A percentile compares a stretch with the other conserved stretches of the same genome.
phyloP scores from a whole-genome alignment of 2,797 vertebrate species.

The Sciurus vulgaris region DNA sequence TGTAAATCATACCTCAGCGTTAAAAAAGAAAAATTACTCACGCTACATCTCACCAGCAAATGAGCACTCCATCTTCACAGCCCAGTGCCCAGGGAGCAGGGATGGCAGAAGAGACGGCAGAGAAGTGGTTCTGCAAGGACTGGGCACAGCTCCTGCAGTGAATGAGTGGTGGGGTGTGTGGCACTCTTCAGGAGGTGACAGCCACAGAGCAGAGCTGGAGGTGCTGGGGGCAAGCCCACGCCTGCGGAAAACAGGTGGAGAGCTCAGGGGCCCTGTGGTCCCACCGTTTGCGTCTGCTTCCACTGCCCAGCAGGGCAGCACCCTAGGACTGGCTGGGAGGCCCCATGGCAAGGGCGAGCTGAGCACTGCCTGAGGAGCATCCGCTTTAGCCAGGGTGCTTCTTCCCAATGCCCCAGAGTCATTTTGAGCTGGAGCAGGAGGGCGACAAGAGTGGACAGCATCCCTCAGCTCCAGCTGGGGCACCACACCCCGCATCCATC shows the following conservation, averaged over 20 bases:
- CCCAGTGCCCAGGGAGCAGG: fast-evolving
- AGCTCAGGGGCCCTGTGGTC: not conserved
- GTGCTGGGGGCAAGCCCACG: not conserved
- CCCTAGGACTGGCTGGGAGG: not conserved
- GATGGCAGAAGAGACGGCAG: not conserved
- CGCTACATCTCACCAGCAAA: not conserved
- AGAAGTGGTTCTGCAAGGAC: not conserved
- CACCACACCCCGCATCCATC: not conserved
- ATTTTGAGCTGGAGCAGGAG: not conserved
- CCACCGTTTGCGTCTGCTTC: not conserved
- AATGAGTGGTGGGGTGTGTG: fast-evolving
- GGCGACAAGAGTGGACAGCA: not conserved
- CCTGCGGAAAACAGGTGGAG: too few relatives aligned
- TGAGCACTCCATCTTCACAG: fast-evolving
- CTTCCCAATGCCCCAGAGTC: not conserved
- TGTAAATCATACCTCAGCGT: not conserved
- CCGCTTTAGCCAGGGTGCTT: not conserved
- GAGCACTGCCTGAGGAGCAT: not conserved
- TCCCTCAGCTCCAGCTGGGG: not conserved
- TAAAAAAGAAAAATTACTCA: not conserved
- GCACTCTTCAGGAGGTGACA: not conserved
- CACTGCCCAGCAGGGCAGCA: too few relatives aligned
- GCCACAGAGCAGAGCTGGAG: not conserved
- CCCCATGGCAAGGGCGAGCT: not conserved
- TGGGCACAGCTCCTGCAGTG: not conserved